Conservation (phyloP, 2,113 vertebrate genomes). For the Syngnathus floridae region DNA sequence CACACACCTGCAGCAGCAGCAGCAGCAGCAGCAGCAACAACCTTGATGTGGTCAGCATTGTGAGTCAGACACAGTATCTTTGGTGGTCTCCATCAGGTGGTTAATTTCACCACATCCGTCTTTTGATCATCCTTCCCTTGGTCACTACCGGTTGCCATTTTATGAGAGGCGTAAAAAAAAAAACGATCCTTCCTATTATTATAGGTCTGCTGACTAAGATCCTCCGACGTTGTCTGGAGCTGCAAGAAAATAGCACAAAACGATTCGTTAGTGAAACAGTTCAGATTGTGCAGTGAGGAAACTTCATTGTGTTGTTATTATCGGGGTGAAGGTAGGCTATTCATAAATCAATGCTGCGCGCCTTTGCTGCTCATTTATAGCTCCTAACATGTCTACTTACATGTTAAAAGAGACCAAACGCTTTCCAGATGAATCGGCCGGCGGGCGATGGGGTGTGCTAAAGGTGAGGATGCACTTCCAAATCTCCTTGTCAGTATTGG, state of each 20-base stretch:
- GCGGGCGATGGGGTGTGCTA: constrained; percentile 40
- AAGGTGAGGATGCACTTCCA: constrained; percentile 61
- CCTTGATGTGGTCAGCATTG: constrained; percentile 38
- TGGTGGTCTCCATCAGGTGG: constrained; percentile 61
- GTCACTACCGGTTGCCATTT: constrained; percentile 62
- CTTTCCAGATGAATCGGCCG: constrained; percentile 42
- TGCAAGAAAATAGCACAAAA: constrained; percentile 28
- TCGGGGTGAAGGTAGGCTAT: not conserved
- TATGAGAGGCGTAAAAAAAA: constrained; percentile 32
- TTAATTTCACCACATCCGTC: constrained; percentile 46
- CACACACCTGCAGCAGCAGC: constrained; percentile 44
- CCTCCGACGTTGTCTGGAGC: constrained; percentile 48
- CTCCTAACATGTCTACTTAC: constrained; percentile 62
- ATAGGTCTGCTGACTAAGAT: constrained; percentile 53
- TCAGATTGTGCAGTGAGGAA: constrained; percentile 6
- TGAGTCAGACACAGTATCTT: constrained; percentile 41
- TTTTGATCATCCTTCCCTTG: constrained; percentile 33
- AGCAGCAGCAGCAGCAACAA: no score
- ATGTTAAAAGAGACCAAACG: constrained; percentile 49
- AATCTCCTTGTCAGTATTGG: constrained; percentile 44
- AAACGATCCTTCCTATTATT: constrained; percentile 26
- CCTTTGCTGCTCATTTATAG: not conserved
- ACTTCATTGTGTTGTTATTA: constrained; percentile 23
- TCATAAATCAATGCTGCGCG: not conserved
- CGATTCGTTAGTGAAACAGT: not conserved